Base-by-base conservation (phyloP, 1,140 invertebrate species). In the Melitaea cinxia region DNA sequence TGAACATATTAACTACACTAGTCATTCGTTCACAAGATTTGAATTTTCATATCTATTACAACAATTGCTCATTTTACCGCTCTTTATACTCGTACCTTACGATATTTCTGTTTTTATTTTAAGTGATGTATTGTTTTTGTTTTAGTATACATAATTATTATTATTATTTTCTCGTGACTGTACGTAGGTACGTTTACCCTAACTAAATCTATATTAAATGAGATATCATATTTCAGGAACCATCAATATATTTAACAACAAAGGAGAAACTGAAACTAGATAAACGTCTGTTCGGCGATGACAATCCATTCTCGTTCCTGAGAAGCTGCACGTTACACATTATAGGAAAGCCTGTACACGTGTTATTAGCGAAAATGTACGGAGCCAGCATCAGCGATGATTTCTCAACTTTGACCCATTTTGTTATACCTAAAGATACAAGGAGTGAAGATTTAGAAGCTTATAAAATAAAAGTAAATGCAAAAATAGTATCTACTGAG, bases 221-320 rank as follows among this genome's bases (percentile, higher is more conserved):
- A 39, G 12, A 45, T 12, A 12, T 47, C 21, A 1, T 19, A n/a
- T 78, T 77, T n/a, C 69, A 89, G 81, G 72, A 78, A 37, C 75
- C 66, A 5, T 15, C 62, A n/a, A 71, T 85, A 23, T 78, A 86
- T 61, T 70, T 85, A 10, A 86, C 78, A 10, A 68, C 47, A 23
- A 62, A 72, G 33, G 87, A 90, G 68, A 86, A 81, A 73, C n/a
- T 82, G 4, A 30, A 71, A 7, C n/a, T 90, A 3, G 87, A 90
- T 45, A 62, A 68, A 17, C 61, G 75, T 15, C 56, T 90, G 26
- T 90, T 85, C 24, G 68, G 52, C 0, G 68, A 65, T 2, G 54
- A 58, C 14, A 83, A 80, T 61, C 83, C 84, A 0, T 73, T 68
- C 33, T 88, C 88, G 0, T 90, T 79, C 45, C 56, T 90, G 28